Evolutionary conservation across 2,797 vertebrate species (phyloP).

Genomic region (Nothura maculosa): DNA sequence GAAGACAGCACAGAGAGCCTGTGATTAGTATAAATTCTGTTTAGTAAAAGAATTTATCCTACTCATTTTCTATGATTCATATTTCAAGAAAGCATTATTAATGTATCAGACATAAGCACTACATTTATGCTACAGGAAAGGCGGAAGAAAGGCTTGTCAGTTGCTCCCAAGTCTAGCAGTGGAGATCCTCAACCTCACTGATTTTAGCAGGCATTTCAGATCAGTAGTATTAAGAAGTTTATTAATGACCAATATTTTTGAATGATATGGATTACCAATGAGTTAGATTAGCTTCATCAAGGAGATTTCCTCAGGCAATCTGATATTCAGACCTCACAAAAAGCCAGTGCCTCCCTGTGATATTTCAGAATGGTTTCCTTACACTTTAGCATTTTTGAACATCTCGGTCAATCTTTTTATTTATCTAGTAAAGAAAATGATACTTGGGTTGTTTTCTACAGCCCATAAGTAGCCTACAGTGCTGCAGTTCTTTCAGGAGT

Average conservation of each 20-base stretch:
- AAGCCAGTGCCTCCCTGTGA: background rate
- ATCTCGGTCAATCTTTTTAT: background rate
- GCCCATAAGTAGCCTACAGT: background rate
- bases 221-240: background rate
- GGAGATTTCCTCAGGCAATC: background rate
- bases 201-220: background rate
- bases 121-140: background rate
- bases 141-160: background rate
- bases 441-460: background rate
- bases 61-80: conserved; percentile 24
- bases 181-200: accelerated
- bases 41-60: conserved; percentile 6
- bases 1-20: background rate
- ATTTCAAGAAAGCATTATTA: background rate
- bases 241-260: background rate
- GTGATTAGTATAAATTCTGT: background rate
- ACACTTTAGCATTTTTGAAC: background rate
- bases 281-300: background rate
- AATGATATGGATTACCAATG: background rate
- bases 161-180: background rate
- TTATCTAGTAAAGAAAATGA: background rate
- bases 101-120: background rate
- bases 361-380: background rate
- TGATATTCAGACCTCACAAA: background rate
- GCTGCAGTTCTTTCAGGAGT: conserved; percentile 41